Evolutionary conservation across 2,888 invertebrate species (phyloP), one percentile per base, ranked within the genome.

Genomic region (Leptogaster cylindrica): DNA sequence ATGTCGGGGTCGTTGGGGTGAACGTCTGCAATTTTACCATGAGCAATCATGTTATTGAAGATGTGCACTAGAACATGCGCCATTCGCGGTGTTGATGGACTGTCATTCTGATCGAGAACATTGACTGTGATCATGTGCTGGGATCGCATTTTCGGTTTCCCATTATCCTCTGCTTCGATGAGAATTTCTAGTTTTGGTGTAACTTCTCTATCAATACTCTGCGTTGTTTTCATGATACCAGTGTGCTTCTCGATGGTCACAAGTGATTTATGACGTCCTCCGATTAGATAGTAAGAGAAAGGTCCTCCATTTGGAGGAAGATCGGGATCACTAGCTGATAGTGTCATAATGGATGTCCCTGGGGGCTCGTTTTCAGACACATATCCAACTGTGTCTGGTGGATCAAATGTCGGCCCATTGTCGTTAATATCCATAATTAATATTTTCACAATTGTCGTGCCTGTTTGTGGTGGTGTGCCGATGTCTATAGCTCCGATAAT

Each of bases 1-100:
- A 87, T 86, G 78, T 97, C 97, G 0, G 90, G 88, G 82, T 97
- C 97, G 76, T 93, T 91, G 0, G 97, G 97, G 80, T 90, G 92
- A 0, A 97, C 91, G 79, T 95, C 88, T 5, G 95, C 97, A 71
- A 97, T 89, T 81, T 90, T 91, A n/a, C 91, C 91, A 18, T 86
- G 77, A 0, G 93, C 91, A 74, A 90, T 87, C 70, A 86, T 84
- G 65, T 88, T 89, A 75, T 93, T 90, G 75, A 91, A 90, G 1
- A 90, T 85, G 75, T 91, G 88, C 2, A 94, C 88, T 55, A 91
- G 82, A 16, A 94, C 86, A 74, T 92, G 91, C 0, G 92, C 91
- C 7, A 90, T 90, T 74, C 96, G 85, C 16, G 94, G 85, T 2
- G 88, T 87, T 0, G 94, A 95, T 12, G 95, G 93, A 77, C 91